Base-by-base conservation (phyloP, 2,888 invertebrate genomes). In the Tuta absoluta region DNA sequence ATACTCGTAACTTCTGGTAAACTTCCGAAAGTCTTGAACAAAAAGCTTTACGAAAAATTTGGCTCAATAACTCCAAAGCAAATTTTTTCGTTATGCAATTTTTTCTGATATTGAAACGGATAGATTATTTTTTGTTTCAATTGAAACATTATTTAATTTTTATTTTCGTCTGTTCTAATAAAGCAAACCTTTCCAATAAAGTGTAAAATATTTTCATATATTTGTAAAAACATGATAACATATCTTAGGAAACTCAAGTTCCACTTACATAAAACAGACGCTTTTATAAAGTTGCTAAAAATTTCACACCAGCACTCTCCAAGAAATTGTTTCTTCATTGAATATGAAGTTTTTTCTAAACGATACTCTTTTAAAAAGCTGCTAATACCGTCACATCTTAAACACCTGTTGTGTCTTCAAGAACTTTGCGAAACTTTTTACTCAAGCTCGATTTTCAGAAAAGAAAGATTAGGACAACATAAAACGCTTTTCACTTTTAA, bases 391-490 rank as follows among this genome's bases (percentile, higher is more conserved):
- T 79, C 77, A 81, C 83, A 84, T 85, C 81, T 72, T 74, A 74
- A 84, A 84, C 91, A 91, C 91, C 91, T 91, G 91, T 91, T 91
- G 89, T 89, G 75, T 81, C 76, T 75, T 77, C 68, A 79, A 77
- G 72, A 86, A 86, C 81, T 89, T 86, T 68, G 73, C 68, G 65
- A 76, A 91, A 91, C 91, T 91, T 91, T 88, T 84, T 86, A 91
- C 91, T 91, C 84, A 83, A 72, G 75, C 73, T 70, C 73, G 67
- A 56, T 28, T 23, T 51, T 19, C 56, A 1, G 11, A 24, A 33
- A 33, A 56, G 17, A 33, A n/a, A 56, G 56, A 8, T 33, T 56
- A n/a, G 8, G 8, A 59, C 41, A 21, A 38, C 41, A 23, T 38
- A 23, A 5, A 11, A 19, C 1, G 1, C 4, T 21, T 48, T 48